These are phyloP conservation scores for Idaea dimidiata DNA, from an alignment of 2,888 invertebrate genomes.

Conservation along the genomic window DNA sequence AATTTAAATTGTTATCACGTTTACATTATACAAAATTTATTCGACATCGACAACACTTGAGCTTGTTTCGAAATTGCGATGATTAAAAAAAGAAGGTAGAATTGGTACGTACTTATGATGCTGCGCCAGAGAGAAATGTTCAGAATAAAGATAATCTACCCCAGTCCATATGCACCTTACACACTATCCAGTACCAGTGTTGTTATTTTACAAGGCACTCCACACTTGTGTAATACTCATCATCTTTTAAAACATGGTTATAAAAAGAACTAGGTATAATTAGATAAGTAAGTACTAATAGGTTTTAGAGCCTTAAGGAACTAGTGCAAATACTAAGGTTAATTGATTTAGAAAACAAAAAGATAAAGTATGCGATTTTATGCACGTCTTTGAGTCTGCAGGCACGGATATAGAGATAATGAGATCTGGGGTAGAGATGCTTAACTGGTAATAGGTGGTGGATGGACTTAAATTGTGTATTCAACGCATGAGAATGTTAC, in stretches of 20 bases:
- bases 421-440: background rate
- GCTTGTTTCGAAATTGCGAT: conserved; percentile 81
- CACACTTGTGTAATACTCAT: too few relatives aligned
- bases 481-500: background rate
- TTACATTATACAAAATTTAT: conserved; percentile 81
- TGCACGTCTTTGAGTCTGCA: background rate
- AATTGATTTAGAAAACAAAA: background rate
- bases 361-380: background rate
- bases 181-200: background rate
- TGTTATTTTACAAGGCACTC: too few relatives aligned
- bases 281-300: too few relatives aligned
- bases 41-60: conserved; percentile 79
- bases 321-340: background rate
- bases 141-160: conserved; percentile 41
- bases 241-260: too few relatives aligned
- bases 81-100: conserved; percentile 66
- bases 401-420: background rate
- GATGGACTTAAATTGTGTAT: background rate
- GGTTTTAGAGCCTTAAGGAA: background rate
- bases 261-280: too few relatives aligned
- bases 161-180: conserved; percentile 17
- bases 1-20: conserved; percentile 82
- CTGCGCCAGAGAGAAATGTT: conserved; percentile 48
- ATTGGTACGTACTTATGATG: conserved; percentile 60
- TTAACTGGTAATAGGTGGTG: background rate